phyloP scores from a whole-genome alignment of 2,797 vertebrate species.

The Acipenser oxyrinchus region DNA sequence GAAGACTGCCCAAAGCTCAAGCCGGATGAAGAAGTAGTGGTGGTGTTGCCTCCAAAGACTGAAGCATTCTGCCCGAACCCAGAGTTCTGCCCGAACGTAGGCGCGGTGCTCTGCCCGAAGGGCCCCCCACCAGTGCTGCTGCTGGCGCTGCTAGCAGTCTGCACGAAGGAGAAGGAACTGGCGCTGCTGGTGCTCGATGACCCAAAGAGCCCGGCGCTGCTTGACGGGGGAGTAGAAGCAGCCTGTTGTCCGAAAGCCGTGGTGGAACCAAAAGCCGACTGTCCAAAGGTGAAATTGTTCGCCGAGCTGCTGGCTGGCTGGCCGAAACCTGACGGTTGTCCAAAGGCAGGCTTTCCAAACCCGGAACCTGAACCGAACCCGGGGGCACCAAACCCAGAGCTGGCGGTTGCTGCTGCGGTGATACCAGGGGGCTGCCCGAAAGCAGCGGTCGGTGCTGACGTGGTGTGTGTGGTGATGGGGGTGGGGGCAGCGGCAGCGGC shows the following conservation, averaged over 20 bases:
- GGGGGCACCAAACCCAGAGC: conserved; percentile 42
- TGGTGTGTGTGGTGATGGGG: conserved; percentile 8
- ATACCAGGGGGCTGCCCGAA: conserved; percentile 37
- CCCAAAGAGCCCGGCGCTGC: conserved; percentile 63
- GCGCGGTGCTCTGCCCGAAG: conserved; percentile 68
- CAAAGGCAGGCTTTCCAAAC: conserved; percentile 77
- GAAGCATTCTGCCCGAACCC: conserved; percentile 70
- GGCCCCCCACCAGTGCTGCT: conserved; percentile 38
- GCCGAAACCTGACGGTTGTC: conserved; percentile 58
- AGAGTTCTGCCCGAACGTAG: conserved; percentile 72
- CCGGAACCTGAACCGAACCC: conserved; percentile 50
- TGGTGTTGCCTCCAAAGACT: conserved; percentile 72
- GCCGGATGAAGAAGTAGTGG: conserved; percentile 68
- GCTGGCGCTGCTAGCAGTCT: conserved; percentile 41
- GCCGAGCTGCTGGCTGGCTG: conserved; percentile 43
- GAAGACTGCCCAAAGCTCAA: conserved; percentile 85
- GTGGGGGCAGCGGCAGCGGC: conserved; percentile 24
- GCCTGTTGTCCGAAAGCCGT: conserved; percentile 63
- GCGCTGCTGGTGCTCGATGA: conserved; percentile 46
- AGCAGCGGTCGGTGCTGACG: conserved; percentile 24
- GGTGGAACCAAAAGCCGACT: conserved; percentile 48
- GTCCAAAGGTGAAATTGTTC: conserved; percentile 55
- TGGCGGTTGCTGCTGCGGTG: conserved; percentile 10
- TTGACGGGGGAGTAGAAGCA: conserved; percentile 49
- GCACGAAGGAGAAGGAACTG: conserved; percentile 34